These are phyloP conservation scores for Cryptophagus acutangulus DNA, from an alignment of 2,888 invertebrate genomes.

Conservation along the genomic window DNA sequence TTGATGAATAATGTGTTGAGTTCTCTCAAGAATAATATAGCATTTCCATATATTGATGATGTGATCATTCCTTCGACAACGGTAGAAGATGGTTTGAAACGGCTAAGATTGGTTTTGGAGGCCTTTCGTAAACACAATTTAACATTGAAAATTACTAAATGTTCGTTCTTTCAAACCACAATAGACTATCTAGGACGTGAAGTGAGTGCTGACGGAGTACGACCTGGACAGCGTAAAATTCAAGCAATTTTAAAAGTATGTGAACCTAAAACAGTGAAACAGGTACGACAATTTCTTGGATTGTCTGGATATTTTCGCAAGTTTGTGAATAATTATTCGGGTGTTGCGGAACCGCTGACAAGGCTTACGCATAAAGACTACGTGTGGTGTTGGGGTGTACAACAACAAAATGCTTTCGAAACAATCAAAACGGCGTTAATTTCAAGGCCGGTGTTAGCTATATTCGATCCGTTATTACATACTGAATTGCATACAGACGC, in stretches of 20 bases:
- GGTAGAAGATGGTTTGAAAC: slow-evolving; percentile 12
- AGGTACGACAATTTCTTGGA: slow-evolving; percentile 24
- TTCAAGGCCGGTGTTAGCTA: slow-evolving; percentile 18
- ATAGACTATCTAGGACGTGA: slow-evolving; percentile 17
- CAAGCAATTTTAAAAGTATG: slow-evolving; percentile 31
- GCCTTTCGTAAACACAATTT: slow-evolving; percentile 11
- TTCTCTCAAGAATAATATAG: slow-evolving; percentile 6
- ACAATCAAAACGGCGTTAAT: slow-evolving; percentile 5
- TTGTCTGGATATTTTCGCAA: slow-evolving; percentile 26
- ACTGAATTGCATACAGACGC: slow-evolving; percentile 34
- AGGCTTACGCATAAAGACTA: slow-evolving; percentile 16
- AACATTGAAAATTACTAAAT: slow-evolving; percentile 19
- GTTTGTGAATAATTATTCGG: slow-evolving; percentile 25
- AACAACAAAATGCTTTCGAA: slow-evolving; percentile 7
- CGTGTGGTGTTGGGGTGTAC: neutral
- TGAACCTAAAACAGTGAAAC: slow-evolving; percentile 23
- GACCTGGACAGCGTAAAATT: slow-evolving; percentile 13
- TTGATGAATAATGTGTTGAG: slow-evolving; percentile 15
- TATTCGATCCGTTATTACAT: slow-evolving; percentile 21
- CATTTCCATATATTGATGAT: slow-evolving; percentile 17
- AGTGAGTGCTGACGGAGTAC: slow-evolving; percentile 11
- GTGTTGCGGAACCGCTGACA: slow-evolving; percentile 22
- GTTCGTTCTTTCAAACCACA: slow-evolving; percentile 12
- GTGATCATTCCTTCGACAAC: slow-evolving; percentile 12
- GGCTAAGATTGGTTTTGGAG: slow-evolving; percentile 13